phyloP scores from a whole-genome alignment of 2,888 invertebrate species.

The Stramonita haemastoma region DNA sequence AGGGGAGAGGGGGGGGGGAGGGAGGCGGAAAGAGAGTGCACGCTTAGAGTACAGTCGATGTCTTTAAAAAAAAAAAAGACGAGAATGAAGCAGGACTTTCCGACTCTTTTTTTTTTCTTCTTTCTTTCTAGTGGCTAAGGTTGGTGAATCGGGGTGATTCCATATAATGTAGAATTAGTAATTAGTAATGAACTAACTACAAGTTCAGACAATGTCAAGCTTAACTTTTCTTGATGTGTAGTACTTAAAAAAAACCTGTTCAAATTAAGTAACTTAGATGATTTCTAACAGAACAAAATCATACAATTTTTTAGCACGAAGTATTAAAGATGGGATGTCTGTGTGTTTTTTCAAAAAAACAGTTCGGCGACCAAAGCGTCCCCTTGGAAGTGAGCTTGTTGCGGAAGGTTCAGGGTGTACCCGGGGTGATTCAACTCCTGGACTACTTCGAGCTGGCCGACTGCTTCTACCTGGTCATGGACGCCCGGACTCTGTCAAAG shows the following conservation, averaged over 20 bases:
- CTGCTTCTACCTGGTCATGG: constrained; percentile 82
- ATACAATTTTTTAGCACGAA: too few relatives aligned
- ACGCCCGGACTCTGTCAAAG: constrained; percentile 81
- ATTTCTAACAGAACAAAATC: too few relatives aligned
- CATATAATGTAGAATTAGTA: too few relatives aligned
- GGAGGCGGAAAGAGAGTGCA: not conserved
- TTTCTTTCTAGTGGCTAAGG: too few relatives aligned
- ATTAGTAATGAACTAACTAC: too few relatives aligned
- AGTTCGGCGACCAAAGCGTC: constrained; percentile 79
- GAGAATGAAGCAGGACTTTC: too few relatives aligned
- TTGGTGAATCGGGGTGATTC: too few relatives aligned
- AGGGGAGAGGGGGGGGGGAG: not conserved
- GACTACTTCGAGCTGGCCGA: constrained; percentile 80
- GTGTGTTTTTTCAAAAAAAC: constrained; percentile 53
- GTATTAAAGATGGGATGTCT: not conserved
- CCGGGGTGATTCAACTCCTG: constrained; percentile 80
- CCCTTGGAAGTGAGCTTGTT: constrained; percentile 81
- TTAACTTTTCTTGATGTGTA: too few relatives aligned
- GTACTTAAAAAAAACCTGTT: too few relatives aligned
- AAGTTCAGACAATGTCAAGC: too few relatives aligned
- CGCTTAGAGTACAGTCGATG: not conserved
- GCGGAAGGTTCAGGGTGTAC: constrained; percentile 78
- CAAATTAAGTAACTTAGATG: too few relatives aligned
- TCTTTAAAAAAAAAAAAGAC: not conserved
- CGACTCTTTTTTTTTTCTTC: too few relatives aligned